Evolutionary conservation across 2,888 invertebrate species (phyloP).

Genomic region (Vesta saturnalis): DNA sequence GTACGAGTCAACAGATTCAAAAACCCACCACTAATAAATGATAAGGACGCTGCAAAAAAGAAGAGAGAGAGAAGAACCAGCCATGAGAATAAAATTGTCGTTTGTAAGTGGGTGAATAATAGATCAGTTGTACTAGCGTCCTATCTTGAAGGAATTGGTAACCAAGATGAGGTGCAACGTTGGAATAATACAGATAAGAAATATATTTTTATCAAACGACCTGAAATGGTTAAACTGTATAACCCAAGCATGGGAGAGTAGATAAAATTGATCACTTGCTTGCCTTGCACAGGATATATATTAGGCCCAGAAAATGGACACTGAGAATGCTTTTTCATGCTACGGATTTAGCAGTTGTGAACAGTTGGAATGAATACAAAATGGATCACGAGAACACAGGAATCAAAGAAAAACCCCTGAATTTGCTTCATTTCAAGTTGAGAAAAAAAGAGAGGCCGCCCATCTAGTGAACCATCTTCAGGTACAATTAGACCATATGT

Average conservation of each 20-base stretch:
- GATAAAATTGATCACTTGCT: neutral
- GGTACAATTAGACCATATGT: conserved; percentile 1
- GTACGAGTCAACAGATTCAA: too few relatives aligned
- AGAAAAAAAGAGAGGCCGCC: too few relatives aligned
- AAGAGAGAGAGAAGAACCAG: neutral
- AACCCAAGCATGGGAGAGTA: neutral
- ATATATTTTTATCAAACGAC: too few relatives aligned
- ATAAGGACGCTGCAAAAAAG: conserved; percentile 1
- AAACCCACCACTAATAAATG: too few relatives aligned
- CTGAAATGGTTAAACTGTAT: conserved; percentile 3
- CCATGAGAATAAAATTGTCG: neutral
- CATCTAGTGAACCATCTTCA: too few relatives aligned
- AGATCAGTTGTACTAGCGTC: neutral
- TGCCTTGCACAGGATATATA: neutral
- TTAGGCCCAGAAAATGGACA: too few relatives aligned
- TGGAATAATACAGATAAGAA: neutral
- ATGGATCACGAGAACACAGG: neutral
- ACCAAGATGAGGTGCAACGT: neutral
- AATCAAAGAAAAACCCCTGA: neutral
- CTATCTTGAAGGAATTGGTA: neutral
- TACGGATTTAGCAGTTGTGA: too few relatives aligned
- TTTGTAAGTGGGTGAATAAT: conserved; percentile 7
- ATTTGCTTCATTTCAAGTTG: too few relatives aligned
- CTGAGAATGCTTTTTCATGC: too few relatives aligned
- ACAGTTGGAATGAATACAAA: too few relatives aligned